Percentiles rank a stretch among this genome's conserved stretches.
These are phyloP conservation scores for Zeus faber DNA, from an alignment of 2,113 vertebrate genomes.

Conservation along the genomic window DNA sequence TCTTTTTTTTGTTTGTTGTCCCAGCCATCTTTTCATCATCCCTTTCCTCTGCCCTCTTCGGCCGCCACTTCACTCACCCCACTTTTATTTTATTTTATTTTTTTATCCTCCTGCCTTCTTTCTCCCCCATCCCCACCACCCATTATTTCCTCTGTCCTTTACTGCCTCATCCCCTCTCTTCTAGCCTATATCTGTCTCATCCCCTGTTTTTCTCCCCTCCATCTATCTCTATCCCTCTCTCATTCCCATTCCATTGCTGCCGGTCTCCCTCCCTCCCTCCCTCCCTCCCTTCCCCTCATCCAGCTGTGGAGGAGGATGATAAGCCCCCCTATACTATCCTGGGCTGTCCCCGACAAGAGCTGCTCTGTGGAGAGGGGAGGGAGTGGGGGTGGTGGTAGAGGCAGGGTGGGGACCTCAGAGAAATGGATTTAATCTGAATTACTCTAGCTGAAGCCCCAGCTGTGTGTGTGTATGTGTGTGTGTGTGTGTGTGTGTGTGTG, in stretches of 20 bases:
- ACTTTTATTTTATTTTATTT: neutral
- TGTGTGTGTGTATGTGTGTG: slow-evolving; percentile 60
- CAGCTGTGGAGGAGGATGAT: slow-evolving; percentile 68
- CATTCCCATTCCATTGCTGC: slow-evolving; percentile 17
- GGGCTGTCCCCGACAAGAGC: slow-evolving; percentile 66
- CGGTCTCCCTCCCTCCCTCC: slow-evolving; percentile 45
- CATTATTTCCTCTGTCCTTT: slow-evolving; percentile 7
- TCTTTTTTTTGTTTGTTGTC: slow-evolving; percentile 29
- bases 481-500: neutral
- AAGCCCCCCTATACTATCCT: slow-evolving; percentile 62
- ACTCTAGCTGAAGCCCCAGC: slow-evolving; percentile 72
- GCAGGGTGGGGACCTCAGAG: slow-evolving; percentile 72
- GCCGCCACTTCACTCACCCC: too few species aligned
- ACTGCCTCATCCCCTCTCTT: slow-evolving; percentile 4
- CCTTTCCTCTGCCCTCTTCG: too few species aligned
- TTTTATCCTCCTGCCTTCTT: neutral
- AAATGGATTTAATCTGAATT: slow-evolving; percentile 81
- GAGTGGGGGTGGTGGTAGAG: slow-evolving; percentile 49
- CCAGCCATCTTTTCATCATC: slow-evolving; percentile 11
- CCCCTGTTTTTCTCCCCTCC: slow-evolving; percentile 7
- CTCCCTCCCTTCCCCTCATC: slow-evolving; percentile 50
- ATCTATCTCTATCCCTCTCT: slow-evolving; percentile 36
- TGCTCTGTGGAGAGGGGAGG: slow-evolving; percentile 59
- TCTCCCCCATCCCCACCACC: neutral
- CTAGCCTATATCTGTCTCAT: slow-evolving; percentile 14